Base-by-base conservation (phyloP, 37 sponge, comb jelly and placozoan species). In the Beroe forskalii region DNA sequence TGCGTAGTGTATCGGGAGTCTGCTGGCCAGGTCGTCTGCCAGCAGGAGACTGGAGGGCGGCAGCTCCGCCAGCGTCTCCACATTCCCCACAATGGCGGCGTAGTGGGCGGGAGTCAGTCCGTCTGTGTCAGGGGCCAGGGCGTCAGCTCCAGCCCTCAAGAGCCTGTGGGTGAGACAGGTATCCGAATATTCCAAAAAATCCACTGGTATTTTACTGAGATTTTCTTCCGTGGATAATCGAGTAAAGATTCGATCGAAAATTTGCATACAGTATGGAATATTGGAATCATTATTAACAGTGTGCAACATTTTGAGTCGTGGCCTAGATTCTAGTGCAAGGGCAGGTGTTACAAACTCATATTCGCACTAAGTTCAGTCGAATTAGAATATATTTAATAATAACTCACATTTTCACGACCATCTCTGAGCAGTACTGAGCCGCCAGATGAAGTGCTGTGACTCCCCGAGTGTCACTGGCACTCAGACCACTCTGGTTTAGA, bases 401-500 rank as follows among this genome's bases (percentile, higher is more conserved):
- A 63, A 63, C 66, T 20, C 4, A 63, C 66, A 28, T 63, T 24
- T 63, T 63, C 2, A 63, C 28, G 66, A 63, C 66, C 20, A 24
- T 63, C n/a, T 63, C 25, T 8, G 66, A 63, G 66, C 66, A 63
- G 66, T 63, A 63, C 66, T 63, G 66, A 63, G 66, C 66, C 2
- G 66, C 66, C n/a, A 63, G 25, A 20, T 63, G 66, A 28, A 63
- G 25, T 3, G 66, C 66, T 63, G 66, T 63, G 4, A 28, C 28
- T 8, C 66, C 66, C 25, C 66, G 9, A 30, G 66, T 30, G 25
- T 63, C 66, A 4, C 28, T 63, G 25, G 20, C 25, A 30, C 25
- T 8, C 14, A 63, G n/a, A n/a, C 25, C 66, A 28, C 25, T 30
- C 25, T 24, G 25, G 20, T 63, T 63, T 6, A 63, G 25, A 63